Percentiles rank a stretch among this genome's conserved stretches.
phyloP scores from a whole-genome alignment of 2,888 invertebrate genomes.

The Sepiola atlantica region DNA sequence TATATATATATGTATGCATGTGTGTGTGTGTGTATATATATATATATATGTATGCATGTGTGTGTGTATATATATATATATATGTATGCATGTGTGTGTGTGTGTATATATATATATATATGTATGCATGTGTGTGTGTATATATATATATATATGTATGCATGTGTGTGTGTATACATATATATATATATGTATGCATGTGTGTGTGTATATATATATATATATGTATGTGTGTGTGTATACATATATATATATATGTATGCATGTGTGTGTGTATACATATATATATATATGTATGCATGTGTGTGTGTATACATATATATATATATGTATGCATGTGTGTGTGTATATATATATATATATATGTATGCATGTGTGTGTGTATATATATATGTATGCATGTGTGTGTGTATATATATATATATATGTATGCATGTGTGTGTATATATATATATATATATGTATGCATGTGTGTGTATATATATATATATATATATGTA shows the following conservation, averaged over 20 bases:
- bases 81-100: too few relatives aligned
- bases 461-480: too few relatives aligned
- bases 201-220: too few relatives aligned
- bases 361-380: not conserved
- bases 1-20: too few relatives aligned
- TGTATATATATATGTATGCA: not conserved
- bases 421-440: too few relatives aligned
- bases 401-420: too few relatives aligned
- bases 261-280: not conserved
- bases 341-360: not conserved
- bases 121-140: not conserved
- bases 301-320: not conserved
- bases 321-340: not conserved
- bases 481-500: too few relatives aligned
- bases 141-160: not conserved
- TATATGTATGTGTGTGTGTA: too few relatives aligned
- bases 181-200: not conserved
- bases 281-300: not conserved
- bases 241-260: not conserved
- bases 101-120: constrained; percentile 32
- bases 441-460: too few relatives aligned
- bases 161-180: not conserved
- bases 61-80: too few relatives aligned
- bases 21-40: too few relatives aligned
- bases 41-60: too few relatives aligned